A percentile compares a stretch with the other conserved stretches of the same genome.
Conservation (phyloP, 2,797 vertebrate species). For the Gallinago nigripennis region DNA sequence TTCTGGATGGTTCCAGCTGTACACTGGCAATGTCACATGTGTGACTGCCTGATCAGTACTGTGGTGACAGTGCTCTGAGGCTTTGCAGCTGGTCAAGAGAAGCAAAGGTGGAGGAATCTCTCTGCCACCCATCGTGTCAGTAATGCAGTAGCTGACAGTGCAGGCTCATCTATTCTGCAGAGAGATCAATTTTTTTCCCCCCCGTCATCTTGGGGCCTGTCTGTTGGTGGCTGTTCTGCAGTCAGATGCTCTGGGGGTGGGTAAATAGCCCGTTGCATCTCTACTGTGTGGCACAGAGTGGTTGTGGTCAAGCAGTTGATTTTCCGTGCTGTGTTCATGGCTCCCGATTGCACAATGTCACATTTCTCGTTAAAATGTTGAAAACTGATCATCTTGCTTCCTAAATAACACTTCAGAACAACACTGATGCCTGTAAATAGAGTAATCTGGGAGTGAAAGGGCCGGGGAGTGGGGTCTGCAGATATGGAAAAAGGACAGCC, state of each 20-base stretch:
- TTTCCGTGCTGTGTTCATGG: not conserved
- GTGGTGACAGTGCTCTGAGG: not conserved
- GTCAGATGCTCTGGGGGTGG: not conserved
- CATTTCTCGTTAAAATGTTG: constrained; percentile 68
- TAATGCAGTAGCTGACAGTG: not conserved
- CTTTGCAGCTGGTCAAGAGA: not conserved
- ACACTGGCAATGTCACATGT: rapidly evolving
- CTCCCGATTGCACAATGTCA: constrained; percentile 34
- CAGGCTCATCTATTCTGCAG: not conserved
- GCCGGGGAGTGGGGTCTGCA: not conserved
- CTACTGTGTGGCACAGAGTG: not conserved
- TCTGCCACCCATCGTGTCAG: not conserved
- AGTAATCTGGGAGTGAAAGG: not conserved
- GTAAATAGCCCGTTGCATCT: not conserved
- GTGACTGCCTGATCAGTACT: not conserved
- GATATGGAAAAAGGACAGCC: not conserved
- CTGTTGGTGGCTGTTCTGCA: not conserved
- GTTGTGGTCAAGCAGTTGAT: not conserved
- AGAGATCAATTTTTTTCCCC: not conserved
- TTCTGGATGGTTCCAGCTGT: not conserved
- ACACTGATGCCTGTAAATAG: constrained; percentile 37
- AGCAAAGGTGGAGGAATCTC: not conserved
- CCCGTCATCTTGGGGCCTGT: not conserved
- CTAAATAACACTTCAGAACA: constrained; percentile 1
- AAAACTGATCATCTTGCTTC: constrained; percentile 48